Evolutionary conservation across 2,113 vertebrate genomes (phyloP).

Genomic region (Anseranas semipalmata): DNA sequence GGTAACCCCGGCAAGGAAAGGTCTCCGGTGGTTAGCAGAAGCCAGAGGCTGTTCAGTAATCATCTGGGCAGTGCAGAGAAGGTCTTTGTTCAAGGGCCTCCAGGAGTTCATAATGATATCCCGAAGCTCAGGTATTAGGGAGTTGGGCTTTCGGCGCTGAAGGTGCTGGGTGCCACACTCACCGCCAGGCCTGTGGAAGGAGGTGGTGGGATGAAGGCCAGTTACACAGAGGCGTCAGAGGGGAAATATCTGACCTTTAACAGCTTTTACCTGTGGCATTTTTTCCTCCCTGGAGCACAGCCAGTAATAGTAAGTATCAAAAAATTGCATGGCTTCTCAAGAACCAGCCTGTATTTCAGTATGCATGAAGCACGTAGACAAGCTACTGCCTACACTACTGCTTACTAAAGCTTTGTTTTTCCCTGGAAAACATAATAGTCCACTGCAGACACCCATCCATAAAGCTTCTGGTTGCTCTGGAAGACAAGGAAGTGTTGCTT

Average conservation of each 20-base stretch:
- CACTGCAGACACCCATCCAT: neutral
- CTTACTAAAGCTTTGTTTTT: neutral
- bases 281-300: neutral
- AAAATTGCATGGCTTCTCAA: neutral
- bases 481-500: neutral
- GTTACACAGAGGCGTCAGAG: neutral
- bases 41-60: neutral
- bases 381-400: neutral
- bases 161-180: neutral
- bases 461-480: neutral
- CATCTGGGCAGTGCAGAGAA: neutral
- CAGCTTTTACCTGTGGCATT: neutral
- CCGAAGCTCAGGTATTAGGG: neutral
- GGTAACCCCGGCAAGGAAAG: neutral
- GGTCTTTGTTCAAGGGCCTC: neutral
- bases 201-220: neutral
- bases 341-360: neutral
- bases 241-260: neutral
- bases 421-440: neutral
- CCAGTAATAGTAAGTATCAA: neutral
- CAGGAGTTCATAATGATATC: neutral
- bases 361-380: rapidly evolving
- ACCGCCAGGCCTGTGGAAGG: neutral
- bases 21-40: neutral
- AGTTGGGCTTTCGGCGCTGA: neutral